A percentile compares a stretch with the other conserved stretches of the same genome.
Conservation (phyloP, 2,797 vertebrate species). For the Vultur gryphus region DNA sequence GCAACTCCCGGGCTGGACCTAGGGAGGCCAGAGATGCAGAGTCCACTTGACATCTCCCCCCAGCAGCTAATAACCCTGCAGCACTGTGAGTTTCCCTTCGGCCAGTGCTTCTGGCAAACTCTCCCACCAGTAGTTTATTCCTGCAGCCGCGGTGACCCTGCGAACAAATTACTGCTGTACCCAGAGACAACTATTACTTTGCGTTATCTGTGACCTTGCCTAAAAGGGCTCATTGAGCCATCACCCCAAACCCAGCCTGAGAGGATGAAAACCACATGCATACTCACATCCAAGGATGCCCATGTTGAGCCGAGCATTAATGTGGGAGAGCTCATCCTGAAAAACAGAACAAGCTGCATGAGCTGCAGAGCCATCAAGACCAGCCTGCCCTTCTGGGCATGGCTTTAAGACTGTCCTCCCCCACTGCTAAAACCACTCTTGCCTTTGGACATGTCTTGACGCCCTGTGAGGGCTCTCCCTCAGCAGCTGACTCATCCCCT, state of each 20-base stretch:
- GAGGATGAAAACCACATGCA: neutral
- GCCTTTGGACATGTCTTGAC: neutral
- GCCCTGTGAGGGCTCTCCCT: neutral
- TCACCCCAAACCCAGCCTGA: neutral
- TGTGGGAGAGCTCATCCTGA: conserved; percentile 96
- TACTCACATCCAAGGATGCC: conserved; percentile 98
- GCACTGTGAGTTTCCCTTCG: neutral
- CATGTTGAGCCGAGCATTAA: conserved; percentile 98
- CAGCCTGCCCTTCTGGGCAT: neutral
- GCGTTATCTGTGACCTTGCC: neutral
- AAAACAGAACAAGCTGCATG: neutral
- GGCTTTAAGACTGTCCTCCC: neutral
- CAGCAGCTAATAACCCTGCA: neutral
- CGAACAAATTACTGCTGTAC: neutral
- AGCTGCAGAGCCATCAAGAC: neutral
- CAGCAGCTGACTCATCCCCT: neutral
- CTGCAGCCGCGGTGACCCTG: neutral
- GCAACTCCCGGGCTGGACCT: neutral
- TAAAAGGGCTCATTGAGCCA: neutral
- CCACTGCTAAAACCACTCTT: neutral
- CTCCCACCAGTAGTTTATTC: neutral
- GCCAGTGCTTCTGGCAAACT: neutral
- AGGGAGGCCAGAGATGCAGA: neutral
- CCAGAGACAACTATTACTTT: neutral
- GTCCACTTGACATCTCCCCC: neutral